These are phyloP conservation scores for Columbina picui DNA, from an alignment of 2,113 vertebrate species.

Conservation along the genomic window DNA sequence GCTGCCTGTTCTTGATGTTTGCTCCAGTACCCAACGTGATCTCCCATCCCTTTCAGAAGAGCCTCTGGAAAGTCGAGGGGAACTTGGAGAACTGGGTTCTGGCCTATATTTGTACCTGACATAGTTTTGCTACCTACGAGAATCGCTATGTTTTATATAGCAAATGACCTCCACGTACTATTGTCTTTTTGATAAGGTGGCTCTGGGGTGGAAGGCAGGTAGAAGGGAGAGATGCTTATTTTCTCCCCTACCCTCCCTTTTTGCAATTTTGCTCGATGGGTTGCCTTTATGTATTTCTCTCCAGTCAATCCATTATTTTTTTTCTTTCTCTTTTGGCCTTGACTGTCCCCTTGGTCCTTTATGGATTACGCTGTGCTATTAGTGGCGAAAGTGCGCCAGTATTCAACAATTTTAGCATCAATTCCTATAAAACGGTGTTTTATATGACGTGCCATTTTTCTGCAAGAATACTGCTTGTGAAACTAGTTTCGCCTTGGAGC, in stretches of 20 bases:
- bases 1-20: background rate
- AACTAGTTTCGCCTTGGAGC: constrained; percentile 82
- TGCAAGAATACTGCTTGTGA: constrained; percentile 80
- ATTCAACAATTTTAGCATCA: constrained; percentile 76
- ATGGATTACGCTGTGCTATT: constrained; percentile 29
- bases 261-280: background rate
- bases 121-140: background rate
- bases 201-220: background rate
- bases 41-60: background rate
- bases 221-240: background rate
- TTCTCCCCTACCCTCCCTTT: background rate
- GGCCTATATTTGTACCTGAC: constrained; percentile 47
- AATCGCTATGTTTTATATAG: background rate
- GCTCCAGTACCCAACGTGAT: background rate
- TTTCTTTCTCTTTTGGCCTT: background rate
- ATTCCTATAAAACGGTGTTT: constrained; percentile 76
- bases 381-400: constrained; percentile 55
- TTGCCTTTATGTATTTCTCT: constrained; percentile 20
- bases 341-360: constrained; percentile 31
- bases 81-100: constrained; percentile 28
- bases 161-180: background rate
- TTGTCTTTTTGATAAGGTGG: background rate
- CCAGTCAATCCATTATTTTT: background rate
- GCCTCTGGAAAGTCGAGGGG: constrained; percentile 26
- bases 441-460: constrained; percentile 79